Evolutionary conservation across 1,140 invertebrate species (phyloP).

Genomic region (Dreissena rostriformis): DNA sequence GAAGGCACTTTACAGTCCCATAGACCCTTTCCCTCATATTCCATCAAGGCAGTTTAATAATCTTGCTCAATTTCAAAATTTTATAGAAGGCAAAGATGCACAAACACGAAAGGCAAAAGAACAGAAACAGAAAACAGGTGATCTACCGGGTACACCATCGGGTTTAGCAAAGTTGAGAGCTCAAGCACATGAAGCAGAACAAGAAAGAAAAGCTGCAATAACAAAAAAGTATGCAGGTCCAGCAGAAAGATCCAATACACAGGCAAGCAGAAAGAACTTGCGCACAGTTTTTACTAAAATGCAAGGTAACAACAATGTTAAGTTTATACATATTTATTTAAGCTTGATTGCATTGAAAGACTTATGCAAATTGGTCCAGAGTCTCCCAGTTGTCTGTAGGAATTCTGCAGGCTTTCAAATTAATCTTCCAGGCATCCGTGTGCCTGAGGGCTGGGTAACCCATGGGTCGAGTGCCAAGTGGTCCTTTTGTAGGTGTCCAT

Average conservation of each 20-base stretch:
- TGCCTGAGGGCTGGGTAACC: too few species aligned
- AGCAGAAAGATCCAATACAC: slow-evolving; percentile 20
- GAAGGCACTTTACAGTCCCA: slow-evolving; percentile 58
- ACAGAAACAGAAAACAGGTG: not conserved
- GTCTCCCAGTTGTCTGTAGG: too few species aligned
- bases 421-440: too few species aligned
- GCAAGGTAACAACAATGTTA: slow-evolving; percentile 51
- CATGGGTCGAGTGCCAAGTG: too few species aligned
- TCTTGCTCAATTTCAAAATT: slow-evolving; percentile 68
- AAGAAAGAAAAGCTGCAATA: slow-evolving; percentile 40
- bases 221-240: slow-evolving; percentile 27
- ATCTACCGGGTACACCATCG: not conserved
- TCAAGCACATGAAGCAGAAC: slow-evolving; percentile 31
- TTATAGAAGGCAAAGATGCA: slow-evolving; percentile 49
- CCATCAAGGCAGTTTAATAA: slow-evolving; percentile 65
- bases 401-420: too few species aligned
- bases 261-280: slow-evolving; percentile 27
- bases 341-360: too few species aligned
- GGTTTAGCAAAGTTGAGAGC: slow-evolving; percentile 31
- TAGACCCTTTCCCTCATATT: slow-evolving; percentile 20
- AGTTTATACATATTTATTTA: too few species aligned
- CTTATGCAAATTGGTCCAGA: too few species aligned
- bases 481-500: too few species aligned
- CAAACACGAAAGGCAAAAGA: slow-evolving; percentile 12
- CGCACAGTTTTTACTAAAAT: slow-evolving; percentile 66